Conservation (phyloP, 2,888 invertebrate species). For the Spicauda simplicius region DNA sequence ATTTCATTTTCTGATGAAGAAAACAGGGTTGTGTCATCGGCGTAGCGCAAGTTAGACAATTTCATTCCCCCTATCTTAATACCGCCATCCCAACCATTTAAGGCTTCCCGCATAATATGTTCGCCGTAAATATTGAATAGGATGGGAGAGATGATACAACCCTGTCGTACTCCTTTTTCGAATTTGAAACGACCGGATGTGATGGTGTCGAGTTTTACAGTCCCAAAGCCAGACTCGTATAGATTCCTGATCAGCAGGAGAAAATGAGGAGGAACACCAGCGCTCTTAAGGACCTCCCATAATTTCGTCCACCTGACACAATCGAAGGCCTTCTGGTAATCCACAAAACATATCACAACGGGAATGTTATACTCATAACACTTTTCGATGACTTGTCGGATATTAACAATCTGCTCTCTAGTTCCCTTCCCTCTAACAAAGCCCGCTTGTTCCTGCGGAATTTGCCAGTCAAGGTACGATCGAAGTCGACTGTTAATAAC, state of each 20-base stretch:
- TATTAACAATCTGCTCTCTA: background rate
- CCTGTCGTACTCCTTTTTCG: slow-evolving; percentile 8
- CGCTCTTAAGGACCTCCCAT: background rate
- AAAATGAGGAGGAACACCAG: background rate
- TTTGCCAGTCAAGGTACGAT: background rate
- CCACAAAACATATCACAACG: no score
- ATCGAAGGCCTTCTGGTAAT: no score
- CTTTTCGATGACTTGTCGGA: background rate
- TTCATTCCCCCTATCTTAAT: slow-evolving; percentile 2
- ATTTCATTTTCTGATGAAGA: slow-evolving; percentile 1
- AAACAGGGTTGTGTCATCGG: background rate
- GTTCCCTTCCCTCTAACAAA: background rate
- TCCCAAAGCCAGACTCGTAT: background rate
- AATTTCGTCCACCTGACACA: background rate
- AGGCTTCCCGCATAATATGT: slow-evolving; percentile 9
- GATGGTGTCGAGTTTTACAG: background rate
- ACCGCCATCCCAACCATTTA: slow-evolving; percentile 7
- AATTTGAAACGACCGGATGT: slow-evolving; percentile 4
- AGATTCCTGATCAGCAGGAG: background rate
- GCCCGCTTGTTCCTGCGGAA: background rate
- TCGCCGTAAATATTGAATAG: slow-evolving; percentile 14
- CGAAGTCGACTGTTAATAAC: background rate
- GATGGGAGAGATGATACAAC: slow-evolving; percentile 13
- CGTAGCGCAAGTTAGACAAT: background rate
- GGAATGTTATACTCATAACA: background rate